These are phyloP conservation scores for Mayetiola destructor DNA, from an alignment of 2,888 invertebrate species.

Conservation along the genomic window DNA sequence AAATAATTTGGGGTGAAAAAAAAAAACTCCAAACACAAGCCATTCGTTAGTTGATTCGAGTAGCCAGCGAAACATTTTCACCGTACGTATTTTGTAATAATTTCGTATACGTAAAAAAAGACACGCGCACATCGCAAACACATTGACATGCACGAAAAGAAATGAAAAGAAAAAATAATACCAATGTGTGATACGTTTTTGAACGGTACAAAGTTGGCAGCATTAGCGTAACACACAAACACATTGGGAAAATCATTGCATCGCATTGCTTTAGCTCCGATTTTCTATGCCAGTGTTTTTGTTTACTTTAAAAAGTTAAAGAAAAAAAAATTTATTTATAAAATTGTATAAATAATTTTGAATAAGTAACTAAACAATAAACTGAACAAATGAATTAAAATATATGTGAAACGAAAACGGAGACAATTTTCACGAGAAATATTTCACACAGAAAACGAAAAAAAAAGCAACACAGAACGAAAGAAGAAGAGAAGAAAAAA, in stretches of 20 bases:
- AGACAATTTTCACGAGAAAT: background rate
- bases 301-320: slow-evolving; percentile 12
- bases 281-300: slow-evolving; percentile 12
- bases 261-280: slow-evolving; percentile 12
- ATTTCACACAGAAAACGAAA: background rate
- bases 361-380: background rate
- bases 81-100: background rate
- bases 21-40: too few relatives aligned
- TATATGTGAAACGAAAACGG: too few relatives aligned
- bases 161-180: too few relatives aligned
- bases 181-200: too few relatives aligned
- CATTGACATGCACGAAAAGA: too few relatives aligned
- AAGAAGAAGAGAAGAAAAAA: too few relatives aligned
- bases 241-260: slow-evolving; percentile 12
- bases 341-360: background rate
- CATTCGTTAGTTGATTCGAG: too few relatives aligned
- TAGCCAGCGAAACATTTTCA: background rate
- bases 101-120: slow-evolving; percentile 4
- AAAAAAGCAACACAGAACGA: background rate
- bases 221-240: slow-evolving; percentile 12
- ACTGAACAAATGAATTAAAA: too few relatives aligned
- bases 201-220: slow-evolving; percentile 5
- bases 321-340: slow-evolving; percentile 11
- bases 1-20: too few relatives aligned
- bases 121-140: slow-evolving; percentile 1